A percentile compares a stretch with the other conserved stretches of the same genome.
phyloP scores from a whole-genome alignment of 2,113 vertebrate genomes.

The Rhinolophus sinicus region DNA sequence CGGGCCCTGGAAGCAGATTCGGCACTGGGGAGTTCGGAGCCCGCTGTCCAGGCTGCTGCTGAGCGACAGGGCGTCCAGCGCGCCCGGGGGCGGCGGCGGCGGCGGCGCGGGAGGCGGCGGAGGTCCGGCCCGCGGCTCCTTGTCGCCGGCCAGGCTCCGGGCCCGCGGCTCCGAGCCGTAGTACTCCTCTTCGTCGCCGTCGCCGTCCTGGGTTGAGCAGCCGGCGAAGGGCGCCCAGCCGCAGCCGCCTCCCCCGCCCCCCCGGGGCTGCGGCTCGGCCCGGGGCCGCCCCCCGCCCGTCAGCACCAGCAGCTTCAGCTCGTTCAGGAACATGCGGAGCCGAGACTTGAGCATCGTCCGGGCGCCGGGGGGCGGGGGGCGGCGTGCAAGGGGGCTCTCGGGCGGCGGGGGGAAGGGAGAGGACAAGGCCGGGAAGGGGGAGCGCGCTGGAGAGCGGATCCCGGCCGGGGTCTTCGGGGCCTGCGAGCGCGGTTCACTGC shows the following conservation, averaged over 20 bases:
- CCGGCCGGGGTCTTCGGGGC: slow-evolving; percentile 64
- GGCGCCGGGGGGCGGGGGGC: slow-evolving; percentile 68
- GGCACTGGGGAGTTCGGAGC: slow-evolving; percentile 93
- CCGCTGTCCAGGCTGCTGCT: slow-evolving; percentile 92
- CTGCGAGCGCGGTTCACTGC: slow-evolving; percentile 59
- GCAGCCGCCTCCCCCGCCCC: slow-evolving; percentile 91
- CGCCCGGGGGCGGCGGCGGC: slow-evolving; percentile 81
- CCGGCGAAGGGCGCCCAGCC: slow-evolving; percentile 91
- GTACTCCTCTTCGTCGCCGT: slow-evolving; percentile 93
- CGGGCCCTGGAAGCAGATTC: slow-evolving; percentile 95
- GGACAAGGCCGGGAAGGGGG: slow-evolving; percentile 47
- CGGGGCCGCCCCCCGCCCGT: slow-evolving; percentile 93
- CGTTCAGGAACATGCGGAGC: slow-evolving; percentile 98
- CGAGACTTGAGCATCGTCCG: slow-evolving; percentile 96
- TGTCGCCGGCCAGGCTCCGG: slow-evolving; percentile 83
- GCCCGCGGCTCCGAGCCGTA: slow-evolving; percentile 91
- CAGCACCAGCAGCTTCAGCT: slow-evolving; percentile 96
- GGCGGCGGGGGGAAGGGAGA: slow-evolving; percentile 26
- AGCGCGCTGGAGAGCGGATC: slow-evolving; percentile 14
- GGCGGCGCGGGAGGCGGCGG: slow-evolving; percentile 84
- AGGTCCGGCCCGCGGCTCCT: slow-evolving; percentile 87
- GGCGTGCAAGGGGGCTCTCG: slow-evolving; percentile 28
- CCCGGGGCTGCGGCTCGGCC: slow-evolving; percentile 86
- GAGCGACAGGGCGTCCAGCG: slow-evolving; percentile 93
- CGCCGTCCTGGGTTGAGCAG: slow-evolving; percentile 91